Conservation (phyloP, 1,140 invertebrate species). For the Drosophila miranda region DNA sequence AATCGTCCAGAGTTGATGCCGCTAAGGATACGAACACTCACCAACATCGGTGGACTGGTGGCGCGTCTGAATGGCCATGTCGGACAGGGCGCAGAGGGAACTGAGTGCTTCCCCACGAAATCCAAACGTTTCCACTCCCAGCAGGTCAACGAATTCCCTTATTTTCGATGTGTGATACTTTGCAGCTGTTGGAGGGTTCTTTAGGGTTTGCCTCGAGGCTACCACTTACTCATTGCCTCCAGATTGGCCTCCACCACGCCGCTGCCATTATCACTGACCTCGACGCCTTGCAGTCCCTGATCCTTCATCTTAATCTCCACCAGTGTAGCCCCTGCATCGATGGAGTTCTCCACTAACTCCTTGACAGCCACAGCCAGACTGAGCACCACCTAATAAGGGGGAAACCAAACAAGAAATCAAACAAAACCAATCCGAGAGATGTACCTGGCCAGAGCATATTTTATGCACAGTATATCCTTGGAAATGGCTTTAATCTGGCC, state of each 20-base stretch:
- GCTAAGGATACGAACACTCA: slow-evolving; percentile 22
- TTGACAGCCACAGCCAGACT: slow-evolving; percentile 95
- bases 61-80: slow-evolving; percentile 91
- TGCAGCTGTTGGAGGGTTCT: slow-evolving; percentile 85
- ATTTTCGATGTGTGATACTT: slow-evolving; percentile 98
- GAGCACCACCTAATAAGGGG: slow-evolving; percentile 89
- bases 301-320: slow-evolving; percentile 94
- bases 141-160: slow-evolving; percentile 91
- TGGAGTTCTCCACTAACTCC: slow-evolving; percentile 97
- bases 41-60: slow-evolving; percentile 85
- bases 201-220: not conserved
- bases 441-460: slow-evolving; percentile 88
- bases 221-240: slow-evolving; percentile 90
- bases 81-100: slow-evolving; percentile 94
- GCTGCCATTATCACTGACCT: slow-evolving; percentile 96
- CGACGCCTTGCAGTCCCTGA: slow-evolving; percentile 93
- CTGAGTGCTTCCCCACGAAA: slow-evolving; percentile 99
- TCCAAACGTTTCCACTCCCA: slow-evolving; percentile 93
- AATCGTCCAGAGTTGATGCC: not conserved
- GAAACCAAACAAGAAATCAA: not conserved
- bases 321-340: slow-evolving; percentile 95
- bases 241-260: slow-evolving; percentile 95
- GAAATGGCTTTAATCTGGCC: slow-evolving; percentile 87
- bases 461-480: slow-evolving; percentile 88
- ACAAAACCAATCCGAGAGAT: not conserved